These are phyloP conservation scores for Himalopsyche kuldschensis DNA, from an alignment of 2,888 invertebrate species.

Conservation along the genomic window DNA sequence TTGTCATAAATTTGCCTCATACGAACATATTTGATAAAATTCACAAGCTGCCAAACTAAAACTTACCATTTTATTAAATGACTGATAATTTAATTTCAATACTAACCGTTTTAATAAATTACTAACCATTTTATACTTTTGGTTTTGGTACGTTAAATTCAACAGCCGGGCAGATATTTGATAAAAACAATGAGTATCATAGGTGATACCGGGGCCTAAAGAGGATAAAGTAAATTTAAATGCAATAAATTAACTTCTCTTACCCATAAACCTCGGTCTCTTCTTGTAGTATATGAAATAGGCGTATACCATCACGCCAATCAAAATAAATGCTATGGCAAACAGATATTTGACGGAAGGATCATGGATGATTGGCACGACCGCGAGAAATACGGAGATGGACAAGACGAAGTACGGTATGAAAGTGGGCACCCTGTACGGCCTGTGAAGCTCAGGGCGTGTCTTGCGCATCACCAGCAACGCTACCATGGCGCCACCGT, in stretches of 20 bases:
- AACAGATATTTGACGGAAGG: constrained; percentile 78
- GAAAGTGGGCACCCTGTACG: constrained; percentile 72
- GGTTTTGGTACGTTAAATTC: too few species aligned
- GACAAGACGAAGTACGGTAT: constrained; percentile 73
- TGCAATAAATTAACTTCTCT: constrained; percentile 44
- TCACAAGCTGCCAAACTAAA: too few species aligned
- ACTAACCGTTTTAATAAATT: too few species aligned
- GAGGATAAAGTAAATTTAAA: neutral
- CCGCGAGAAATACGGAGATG: constrained; percentile 71
- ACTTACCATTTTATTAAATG: too few species aligned
- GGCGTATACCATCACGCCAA: constrained; percentile 73
- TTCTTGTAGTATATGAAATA: constrained; percentile 73
- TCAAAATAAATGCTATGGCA: constrained; percentile 69
- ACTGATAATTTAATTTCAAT: too few species aligned
- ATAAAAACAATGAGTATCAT: too few species aligned
- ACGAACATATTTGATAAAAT: too few species aligned
- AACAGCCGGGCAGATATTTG: too few species aligned
- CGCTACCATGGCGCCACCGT: constrained; percentile 80
- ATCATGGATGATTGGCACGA: constrained; percentile 74
- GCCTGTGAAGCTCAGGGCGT: constrained; percentile 67
- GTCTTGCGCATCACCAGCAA: constrained; percentile 73
- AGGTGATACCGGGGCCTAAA: too few species aligned
- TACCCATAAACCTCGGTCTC: constrained; percentile 66
- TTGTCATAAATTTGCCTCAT: too few species aligned
- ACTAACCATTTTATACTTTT: too few species aligned